Percentiles rank a stretch among this genome's conserved stretches.
These are phyloP conservation scores for Peromyscus attwateri DNA, from an alignment of 2,797 vertebrate species.

Conservation along the genomic window DNA sequence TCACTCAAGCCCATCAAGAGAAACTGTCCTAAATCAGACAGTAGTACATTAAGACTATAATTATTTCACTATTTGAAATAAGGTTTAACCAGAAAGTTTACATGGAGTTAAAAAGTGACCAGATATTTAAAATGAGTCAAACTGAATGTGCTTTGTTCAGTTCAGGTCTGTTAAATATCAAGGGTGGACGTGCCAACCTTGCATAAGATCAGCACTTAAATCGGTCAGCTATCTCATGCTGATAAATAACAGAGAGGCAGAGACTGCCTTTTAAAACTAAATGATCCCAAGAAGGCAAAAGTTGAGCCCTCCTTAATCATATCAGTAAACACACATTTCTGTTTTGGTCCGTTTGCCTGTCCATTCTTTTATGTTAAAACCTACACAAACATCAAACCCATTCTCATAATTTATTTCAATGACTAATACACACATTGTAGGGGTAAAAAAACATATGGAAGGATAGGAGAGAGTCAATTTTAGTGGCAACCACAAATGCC, in stretches of 20 bases:
- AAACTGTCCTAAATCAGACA: background rate
- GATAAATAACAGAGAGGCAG: slow-evolving; percentile 65
- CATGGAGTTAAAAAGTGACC: slow-evolving; percentile 80
- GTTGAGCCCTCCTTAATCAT: background rate
- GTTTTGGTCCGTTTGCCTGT: background rate
- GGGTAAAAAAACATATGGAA: background rate
- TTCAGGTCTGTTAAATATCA: slow-evolving; percentile 87
- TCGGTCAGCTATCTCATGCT: slow-evolving; percentile 70
- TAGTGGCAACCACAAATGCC: background rate
- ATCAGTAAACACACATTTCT: background rate
- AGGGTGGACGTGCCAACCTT: slow-evolving; percentile 73
- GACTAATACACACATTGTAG: background rate
- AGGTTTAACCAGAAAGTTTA: slow-evolving; percentile 84
- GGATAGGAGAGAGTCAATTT: background rate
- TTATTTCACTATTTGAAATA: slow-evolving; percentile 69
- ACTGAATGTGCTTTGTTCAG: slow-evolving; percentile 73
- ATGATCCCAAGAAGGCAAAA: slow-evolving; percentile 30
- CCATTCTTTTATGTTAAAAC: background rate
- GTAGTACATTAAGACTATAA: slow-evolving; percentile 50
- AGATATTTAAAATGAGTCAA: slow-evolving; percentile 80
- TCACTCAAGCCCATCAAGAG: background rate
- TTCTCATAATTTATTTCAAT: slow-evolving; percentile 30
- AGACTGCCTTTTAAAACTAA: slow-evolving; percentile 55
- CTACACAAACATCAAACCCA: background rate
- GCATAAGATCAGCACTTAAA: slow-evolving; percentile 73